Evolutionary conservation across 2,888 invertebrate species (phyloP).

Genomic region (Apamea anceps): DNA sequence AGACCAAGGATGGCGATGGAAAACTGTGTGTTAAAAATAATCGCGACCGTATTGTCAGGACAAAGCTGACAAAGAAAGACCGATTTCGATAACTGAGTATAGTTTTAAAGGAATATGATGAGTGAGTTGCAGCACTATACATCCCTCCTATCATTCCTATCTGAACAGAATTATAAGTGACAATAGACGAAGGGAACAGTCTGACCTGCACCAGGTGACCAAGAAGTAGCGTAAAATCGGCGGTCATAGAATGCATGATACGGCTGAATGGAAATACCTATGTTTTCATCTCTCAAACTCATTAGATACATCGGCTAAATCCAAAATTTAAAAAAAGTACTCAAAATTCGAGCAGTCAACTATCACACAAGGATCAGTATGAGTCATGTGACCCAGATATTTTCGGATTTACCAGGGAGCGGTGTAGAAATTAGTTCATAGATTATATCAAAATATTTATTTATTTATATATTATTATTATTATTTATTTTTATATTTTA

Average conservation of each 20-base stretch:
- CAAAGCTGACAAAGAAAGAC: background rate
- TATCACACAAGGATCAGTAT: conserved; percentile 84
- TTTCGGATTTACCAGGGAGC: conserved; percentile 87
- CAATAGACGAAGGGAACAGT: background rate
- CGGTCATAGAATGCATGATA: too few species aligned
- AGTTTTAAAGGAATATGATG: background rate
- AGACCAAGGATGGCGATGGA: background rate
- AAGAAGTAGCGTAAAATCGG: too few species aligned
- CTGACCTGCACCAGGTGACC: background rate
- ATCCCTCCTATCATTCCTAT: background rate
- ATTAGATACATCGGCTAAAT: conserved; percentile 84
- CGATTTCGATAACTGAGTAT: too few species aligned
- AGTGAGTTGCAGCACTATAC: background rate
- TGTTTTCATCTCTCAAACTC: conserved; percentile 78
- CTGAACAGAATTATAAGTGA: background rate
- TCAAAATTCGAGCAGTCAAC: conserved; percentile 85
- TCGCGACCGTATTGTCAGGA: background rate
- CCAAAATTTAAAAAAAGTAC: too few species aligned
- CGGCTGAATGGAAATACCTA: too few species aligned
- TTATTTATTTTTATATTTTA: too few species aligned
- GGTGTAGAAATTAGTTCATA: background rate
- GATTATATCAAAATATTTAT: too few species aligned
- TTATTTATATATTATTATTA: too few species aligned
- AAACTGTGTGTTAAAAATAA: background rate
- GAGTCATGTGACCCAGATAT: conserved; percentile 91